phyloP scores from a whole-genome alignment of 2,797 vertebrate genomes.

The Scomberomorus guttatus region DNA sequence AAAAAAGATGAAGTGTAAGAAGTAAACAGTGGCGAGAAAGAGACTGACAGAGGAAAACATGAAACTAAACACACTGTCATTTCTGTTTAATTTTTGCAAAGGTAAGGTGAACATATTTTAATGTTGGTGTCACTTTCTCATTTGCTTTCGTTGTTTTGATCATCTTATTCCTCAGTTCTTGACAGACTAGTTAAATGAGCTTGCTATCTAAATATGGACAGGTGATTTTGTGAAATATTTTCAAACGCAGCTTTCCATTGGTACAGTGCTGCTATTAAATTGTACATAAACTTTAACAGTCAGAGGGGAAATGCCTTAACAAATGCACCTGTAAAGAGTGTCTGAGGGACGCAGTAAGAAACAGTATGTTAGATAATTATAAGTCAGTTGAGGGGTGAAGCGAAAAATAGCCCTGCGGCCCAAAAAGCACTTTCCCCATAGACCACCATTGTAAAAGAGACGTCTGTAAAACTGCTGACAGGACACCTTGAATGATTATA shows the following conservation, averaged over 20 bases:
- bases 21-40: not conserved
- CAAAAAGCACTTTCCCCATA: no score
- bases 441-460: no score
- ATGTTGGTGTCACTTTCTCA: constrained; percentile 4
- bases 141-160: constrained; percentile 25
- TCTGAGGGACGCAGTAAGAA: not conserved
- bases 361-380: not conserved
- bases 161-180: not conserved
- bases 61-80: constrained; percentile 17
- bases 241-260: not conserved
- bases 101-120: not conserved
- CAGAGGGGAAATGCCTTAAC: not conserved
- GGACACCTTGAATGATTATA: no score
- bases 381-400: not conserved
- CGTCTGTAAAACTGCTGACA: no score
- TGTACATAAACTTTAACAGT: not conserved
- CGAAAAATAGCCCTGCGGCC: no score
- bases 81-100: not conserved
- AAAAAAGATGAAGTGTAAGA: not conserved
- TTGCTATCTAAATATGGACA: not conserved
- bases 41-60: constrained; percentile 16
- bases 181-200: constrained; percentile 5
- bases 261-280: not conserved
- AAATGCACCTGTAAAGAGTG: constrained; percentile 6
- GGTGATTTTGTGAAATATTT: not conserved